Base-by-base conservation (phyloP, 2,797 vertebrate species). In the Pogoniulus pusillus region DNA sequence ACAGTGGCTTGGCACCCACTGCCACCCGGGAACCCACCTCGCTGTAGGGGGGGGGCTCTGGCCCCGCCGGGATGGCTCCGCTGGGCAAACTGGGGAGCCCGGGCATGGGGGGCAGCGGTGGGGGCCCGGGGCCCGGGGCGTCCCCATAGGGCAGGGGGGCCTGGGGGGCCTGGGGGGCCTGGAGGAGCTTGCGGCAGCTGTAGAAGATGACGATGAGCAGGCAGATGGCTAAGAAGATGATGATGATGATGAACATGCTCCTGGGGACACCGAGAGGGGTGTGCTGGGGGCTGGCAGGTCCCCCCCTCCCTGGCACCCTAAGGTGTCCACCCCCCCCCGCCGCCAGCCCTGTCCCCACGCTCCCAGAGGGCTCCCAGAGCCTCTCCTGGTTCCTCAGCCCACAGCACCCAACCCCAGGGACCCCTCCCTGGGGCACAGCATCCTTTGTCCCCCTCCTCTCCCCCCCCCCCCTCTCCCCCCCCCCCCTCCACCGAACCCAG, bases 21-120 rank as follows among this genome's bases (percentile, higher is more conserved):
- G 8, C 24, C 49, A 14, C 6, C 22, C 27, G 37, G 9, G 57
- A 8, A 79, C 95, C 27, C 89, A 95, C 95, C 91, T 96, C 94
- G 7, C 85, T 93, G 39, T 95, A 94, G 58, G 89, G 87, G 4
- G 94, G 95, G 18, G 95, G 95, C 23, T 92, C 90, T 54, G 66
- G 66, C 14, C 65, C 86, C 58, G 15, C 10, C 5, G 64, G 87
- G 29, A 32, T 62, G 87, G 12, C 39, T 39, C 30, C 66, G 1
- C 70, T 29, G 39, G 90, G 72, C 74, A 86, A 22, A 4, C 60
- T 35, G 65, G 75, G 85, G 17, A 80, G 71, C 0, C 19, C 18
- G 1, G 80, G 60, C 60, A 76, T 30, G 2, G 22, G 60, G 17
- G 49, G 2, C 23, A 81, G 51, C 0, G 58, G 51, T 8, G 59